A percentile compares a stretch with the other conserved stretches of the same genome.
phyloP scores from a whole-genome alignment of 2,888 invertebrate species.

The Phasia obesa region DNA sequence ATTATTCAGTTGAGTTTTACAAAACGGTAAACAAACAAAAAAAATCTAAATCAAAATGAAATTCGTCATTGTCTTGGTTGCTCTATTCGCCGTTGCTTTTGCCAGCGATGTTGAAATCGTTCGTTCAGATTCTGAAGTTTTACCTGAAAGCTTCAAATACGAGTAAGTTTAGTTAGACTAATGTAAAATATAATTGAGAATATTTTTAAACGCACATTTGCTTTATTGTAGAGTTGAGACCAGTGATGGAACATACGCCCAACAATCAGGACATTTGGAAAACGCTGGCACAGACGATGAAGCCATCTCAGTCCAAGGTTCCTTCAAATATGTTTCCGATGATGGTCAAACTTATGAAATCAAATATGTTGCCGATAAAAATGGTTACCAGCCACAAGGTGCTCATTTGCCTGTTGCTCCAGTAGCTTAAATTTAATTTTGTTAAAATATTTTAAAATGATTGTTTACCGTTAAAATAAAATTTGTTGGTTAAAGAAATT shows the following conservation, averaged over 20 bases:
- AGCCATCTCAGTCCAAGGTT: conserved; percentile 52
- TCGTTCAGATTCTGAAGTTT: conserved; percentile 49
- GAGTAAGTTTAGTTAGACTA: conserved; percentile 45
- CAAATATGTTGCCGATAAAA: conserved; percentile 81
- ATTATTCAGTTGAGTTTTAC: conserved; percentile 47
- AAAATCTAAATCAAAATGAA: conserved; percentile 60
- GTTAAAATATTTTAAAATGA: conserved; percentile 28
- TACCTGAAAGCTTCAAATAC: conserved; percentile 56
- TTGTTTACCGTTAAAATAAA: conserved; percentile 45
- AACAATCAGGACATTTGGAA: conserved; percentile 46
- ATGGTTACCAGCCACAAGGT: conserved; percentile 81
- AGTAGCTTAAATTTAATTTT: conserved; percentile 27
- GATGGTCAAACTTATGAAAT: conserved; percentile 83
- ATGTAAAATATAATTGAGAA: background rate
- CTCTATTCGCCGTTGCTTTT: conserved; percentile 67
- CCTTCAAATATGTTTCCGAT: conserved; percentile 55
- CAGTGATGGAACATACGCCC: conserved; percentile 56
- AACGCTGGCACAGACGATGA: conserved; percentile 55
- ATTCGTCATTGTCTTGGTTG: conserved; percentile 68
- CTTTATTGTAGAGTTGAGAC: conserved; percentile 50
- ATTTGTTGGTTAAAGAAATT: conserved; percentile 3
- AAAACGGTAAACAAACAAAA: conserved; percentile 40
- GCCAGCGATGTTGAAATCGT: conserved; percentile 58
- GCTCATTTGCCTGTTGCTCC: conserved; percentile 79
- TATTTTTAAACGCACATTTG: background rate